phyloP scores from a whole-genome alignment of 2,888 invertebrate genomes.

The Drosophila trichaetosa region DNA sequence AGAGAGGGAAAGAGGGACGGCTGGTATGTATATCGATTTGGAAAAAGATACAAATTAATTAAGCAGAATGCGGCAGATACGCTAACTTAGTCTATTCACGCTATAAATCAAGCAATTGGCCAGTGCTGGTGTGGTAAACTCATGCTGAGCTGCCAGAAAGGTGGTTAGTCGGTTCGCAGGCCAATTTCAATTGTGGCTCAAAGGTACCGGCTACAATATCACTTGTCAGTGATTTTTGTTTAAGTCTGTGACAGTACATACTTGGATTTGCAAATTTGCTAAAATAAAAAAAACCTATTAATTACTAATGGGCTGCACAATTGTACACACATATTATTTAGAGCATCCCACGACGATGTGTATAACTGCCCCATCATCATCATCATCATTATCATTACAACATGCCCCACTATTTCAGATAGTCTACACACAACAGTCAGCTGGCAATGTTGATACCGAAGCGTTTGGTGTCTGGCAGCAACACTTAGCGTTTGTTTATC shows the following conservation, averaged over 20 bases:
- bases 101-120: conserved; percentile 81
- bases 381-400: conserved; percentile 37
- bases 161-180: conserved; percentile 11
- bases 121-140: conserved; percentile 31
- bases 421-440: conserved; percentile 60
- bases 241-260: background rate
- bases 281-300: conserved; percentile 37
- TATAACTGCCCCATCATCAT: conserved; percentile 37
- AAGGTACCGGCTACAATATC: conserved; percentile 72
- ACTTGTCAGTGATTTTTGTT: conserved; percentile 55
- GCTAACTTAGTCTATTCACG: conserved; percentile 83
- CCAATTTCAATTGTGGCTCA: conserved; percentile 56
- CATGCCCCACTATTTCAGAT: conserved; percentile 42
- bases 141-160: conserved; percentile 31
- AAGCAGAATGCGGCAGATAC: conserved; percentile 83
- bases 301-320: conserved; percentile 34
- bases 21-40: conserved; percentile 73
- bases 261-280: conserved; percentile 22
- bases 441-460: conserved; percentile 66
- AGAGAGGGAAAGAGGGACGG: too few relatives aligned
- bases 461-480: conserved; percentile 73
- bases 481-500: conserved; percentile 81
- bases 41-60: conserved; percentile 84
- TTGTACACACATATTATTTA: conserved; percentile 31
- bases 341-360: conserved; percentile 39